phyloP scores from a whole-genome alignment of 2,113 vertebrate genomes.

The Regulus satrapa region DNA sequence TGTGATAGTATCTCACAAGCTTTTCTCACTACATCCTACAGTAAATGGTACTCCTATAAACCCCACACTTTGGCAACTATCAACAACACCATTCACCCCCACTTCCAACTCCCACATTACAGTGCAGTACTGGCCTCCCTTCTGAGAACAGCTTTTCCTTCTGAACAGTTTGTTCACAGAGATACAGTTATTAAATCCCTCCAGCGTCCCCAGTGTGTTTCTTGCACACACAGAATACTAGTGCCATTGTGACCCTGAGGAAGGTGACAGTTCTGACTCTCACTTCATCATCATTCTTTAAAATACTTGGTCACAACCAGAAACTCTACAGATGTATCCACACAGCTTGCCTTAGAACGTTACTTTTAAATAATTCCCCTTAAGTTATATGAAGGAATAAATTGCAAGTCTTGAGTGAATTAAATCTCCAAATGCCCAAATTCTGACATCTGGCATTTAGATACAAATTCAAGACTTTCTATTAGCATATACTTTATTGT shows the following conservation, averaged over 20 bases:
- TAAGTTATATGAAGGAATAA: not conserved
- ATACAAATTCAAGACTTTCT: not conserved
- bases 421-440: not conserved
- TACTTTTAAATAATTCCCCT: not conserved
- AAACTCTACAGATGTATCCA: slow-evolving; percentile 12
- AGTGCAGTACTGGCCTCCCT: not conserved
- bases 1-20: not conserved
- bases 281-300: slow-evolving; percentile 60
- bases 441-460: not conserved
- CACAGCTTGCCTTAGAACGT: not conserved
- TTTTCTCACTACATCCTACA: not conserved
- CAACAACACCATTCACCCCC: not conserved
- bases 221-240: not conserved
- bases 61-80: not conserved
- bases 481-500: not conserved
- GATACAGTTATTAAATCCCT: slow-evolving; percentile 24
- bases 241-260: slow-evolving; percentile 18
- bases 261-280: slow-evolving; percentile 51
- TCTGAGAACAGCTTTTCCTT: slow-evolving; percentile 1
- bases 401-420: not conserved
- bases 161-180: not conserved
- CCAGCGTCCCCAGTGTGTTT: not conserved
- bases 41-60: not conserved
- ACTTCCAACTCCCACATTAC: not conserved
- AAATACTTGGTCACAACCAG: not conserved